Base-by-base conservation (phyloP, 2,888 invertebrate species). In the Parthenolecanium corni region DNA sequence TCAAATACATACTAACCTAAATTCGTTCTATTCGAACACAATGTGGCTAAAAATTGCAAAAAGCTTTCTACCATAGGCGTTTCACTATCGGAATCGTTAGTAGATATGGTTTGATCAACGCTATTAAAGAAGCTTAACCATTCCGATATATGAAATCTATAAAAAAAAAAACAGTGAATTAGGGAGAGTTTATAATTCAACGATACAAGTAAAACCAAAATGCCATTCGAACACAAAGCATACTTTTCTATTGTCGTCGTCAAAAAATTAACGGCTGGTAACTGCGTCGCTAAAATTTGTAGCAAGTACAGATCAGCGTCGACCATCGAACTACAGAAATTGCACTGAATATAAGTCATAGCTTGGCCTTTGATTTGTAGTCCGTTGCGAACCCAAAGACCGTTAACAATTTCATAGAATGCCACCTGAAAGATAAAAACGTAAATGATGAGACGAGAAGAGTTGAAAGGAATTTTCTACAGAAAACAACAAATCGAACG, bases 251-350 rank as follows among this genome's bases (percentile, higher is more conserved):
- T 83, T 38, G 93, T 84, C 70, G 88, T 89, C 68, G 85, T 83
- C 44, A 96, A 75, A 72, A 89, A 94, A 70, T 85, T 82, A 70
- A 91, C 89, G 0, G 91, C 83, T 61, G 88, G 86, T 65, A 95
- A 78, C 72, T 89, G 85, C 20, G 89, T 89, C 38, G 90, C 89
- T 75, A 93, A 92, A 57, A 95, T 82, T 80, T 97, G 96, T 68
- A 96, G 78, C 71, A 96, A 83, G 76, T 90, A 96, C 67, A 97
- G 79, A 77, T 97, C 97, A 72, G 95, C 90, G 75, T 97, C 96
- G 12, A 94, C 91, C 91, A 96, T 94, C 12, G 94, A 94, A 76
- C 95, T 95, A 77, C 95, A 96, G 77, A 97, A 96, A 76, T 96
- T 95, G 69, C 93, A 93, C 76, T 97, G 96, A 71, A 95, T 91